Base-by-base conservation (phyloP, 2,888 invertebrate genomes). In the Clepsis dumicolana region DNA sequence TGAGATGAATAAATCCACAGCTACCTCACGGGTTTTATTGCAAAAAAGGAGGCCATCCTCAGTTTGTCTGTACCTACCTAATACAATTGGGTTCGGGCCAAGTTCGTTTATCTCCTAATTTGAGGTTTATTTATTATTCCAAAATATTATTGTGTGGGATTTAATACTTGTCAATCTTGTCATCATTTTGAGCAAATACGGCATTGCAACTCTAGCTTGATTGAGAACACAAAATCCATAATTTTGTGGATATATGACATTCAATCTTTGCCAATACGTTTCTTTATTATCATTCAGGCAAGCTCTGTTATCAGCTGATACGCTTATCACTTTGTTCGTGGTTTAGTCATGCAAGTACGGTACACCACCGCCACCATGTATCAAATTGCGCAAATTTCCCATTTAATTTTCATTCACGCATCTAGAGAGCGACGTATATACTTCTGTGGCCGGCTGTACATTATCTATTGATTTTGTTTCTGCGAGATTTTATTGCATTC, bases 261-360 rank as follows among this genome's bases (percentile, higher is more conserved):
- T 59, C 25, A 59, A 59, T 25, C n/a, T 18, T 38, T 41, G n/a
- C 38, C 16, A 41, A 41, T 59, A 41, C 21, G 16, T 61, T 64
- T 68, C 53, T 54, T 32, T 59, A 59, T 53, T 64, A 59, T 64
- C 32, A 65, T 7, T 29, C 50, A 54, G 32, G 44, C 48, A 56
- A 25, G 68, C 25, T 25, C 16, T 57, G 29, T 50, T 62, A 68
- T 64, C 63, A 7, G 25, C 16, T 56, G 68, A 66, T 66, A 66
- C 8, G 41, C 44, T 68, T 68, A 68, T 68, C 68, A 24, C n/a
- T 24, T 29, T 44, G n/a, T 67, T 52, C 50, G 24, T 8, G 56
- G 54, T 53, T 64, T 64, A 64, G 57, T 27, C 66, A 66, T 50
- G 50, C 21, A 10, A 10, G 21, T 65, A 65, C 65, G 53, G n/a